phyloP scores from a whole-genome alignment of 2,113 vertebrate genomes.

The Oreocharis arfaki region DNA sequence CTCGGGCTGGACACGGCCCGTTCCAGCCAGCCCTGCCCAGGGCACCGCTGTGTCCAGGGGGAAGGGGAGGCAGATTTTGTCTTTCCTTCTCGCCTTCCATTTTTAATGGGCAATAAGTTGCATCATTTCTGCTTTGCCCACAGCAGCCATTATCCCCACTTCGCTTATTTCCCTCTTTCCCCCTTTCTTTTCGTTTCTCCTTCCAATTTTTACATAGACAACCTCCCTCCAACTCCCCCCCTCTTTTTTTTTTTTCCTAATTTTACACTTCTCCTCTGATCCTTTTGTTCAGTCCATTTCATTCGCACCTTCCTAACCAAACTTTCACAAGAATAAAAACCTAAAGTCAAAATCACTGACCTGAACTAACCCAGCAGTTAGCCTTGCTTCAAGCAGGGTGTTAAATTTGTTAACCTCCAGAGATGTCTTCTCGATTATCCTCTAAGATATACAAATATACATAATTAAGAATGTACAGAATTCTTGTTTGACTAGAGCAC shows the following conservation, averaged over 20 bases:
- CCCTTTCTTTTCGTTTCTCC: neutral
- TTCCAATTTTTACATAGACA: neutral
- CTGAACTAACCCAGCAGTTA: neutral
- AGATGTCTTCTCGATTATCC: neutral
- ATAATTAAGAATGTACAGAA: neutral
- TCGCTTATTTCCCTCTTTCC: neutral
- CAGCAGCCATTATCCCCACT: neutral
- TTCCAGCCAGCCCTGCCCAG: neutral
- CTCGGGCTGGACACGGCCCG: fast-evolving
- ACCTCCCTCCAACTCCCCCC: neutral
- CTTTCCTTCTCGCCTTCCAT: neutral
- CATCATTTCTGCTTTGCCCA: neutral
- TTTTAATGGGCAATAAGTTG: neutral
- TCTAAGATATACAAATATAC: neutral
- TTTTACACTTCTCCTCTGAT: neutral
- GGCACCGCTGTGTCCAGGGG: neutral
- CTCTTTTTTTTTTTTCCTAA: fast-evolving
- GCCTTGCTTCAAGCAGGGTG: neutral
- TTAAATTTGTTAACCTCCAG: neutral
- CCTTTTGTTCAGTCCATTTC: neutral
- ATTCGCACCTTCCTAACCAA: neutral
- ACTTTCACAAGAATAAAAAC: neutral
- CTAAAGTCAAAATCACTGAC: neutral
- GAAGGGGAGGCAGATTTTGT: neutral
- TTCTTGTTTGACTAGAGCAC: neutral